Evolutionary conservation across 2,113 vertebrate species (phyloP).

Genomic region (Cariama cristata): DNA sequence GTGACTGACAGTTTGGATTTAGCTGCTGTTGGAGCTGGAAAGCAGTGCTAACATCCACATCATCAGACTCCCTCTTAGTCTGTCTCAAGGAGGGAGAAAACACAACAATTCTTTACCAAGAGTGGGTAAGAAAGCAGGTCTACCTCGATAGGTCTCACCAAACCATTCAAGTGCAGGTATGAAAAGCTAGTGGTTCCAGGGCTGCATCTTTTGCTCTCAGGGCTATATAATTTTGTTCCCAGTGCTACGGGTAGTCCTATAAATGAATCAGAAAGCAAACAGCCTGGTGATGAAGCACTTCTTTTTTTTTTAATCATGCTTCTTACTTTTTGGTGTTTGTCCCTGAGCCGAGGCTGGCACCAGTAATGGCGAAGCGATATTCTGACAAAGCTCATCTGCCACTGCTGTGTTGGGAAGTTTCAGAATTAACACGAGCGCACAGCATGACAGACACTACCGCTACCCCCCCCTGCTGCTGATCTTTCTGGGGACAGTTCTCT

Average conservation of each 20-base stretch:
- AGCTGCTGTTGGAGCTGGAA: neutral
- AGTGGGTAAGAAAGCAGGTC: neutral
- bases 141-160: neutral
- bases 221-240: neutral
- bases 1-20: neutral
- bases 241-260: neutral
- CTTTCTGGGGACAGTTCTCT: neutral
- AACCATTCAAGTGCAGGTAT: neutral
- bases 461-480: neutral
- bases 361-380: neutral
- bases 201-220: neutral
- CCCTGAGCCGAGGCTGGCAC: neutral
- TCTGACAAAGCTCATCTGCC: neutral
- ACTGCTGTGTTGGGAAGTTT: neutral
- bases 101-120: neutral
- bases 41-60: neutral
- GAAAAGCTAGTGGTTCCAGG: neutral
- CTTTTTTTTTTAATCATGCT: neutral
- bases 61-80: neutral
- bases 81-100: neutral
- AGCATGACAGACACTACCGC: accelerated
- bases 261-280: neutral
- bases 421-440: neutral
- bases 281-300: neutral
- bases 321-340: neutral